These are phyloP conservation scores for Prunella fulvescens DNA, from an alignment of 2,113 vertebrate genomes.

Conservation along the genomic window DNA sequence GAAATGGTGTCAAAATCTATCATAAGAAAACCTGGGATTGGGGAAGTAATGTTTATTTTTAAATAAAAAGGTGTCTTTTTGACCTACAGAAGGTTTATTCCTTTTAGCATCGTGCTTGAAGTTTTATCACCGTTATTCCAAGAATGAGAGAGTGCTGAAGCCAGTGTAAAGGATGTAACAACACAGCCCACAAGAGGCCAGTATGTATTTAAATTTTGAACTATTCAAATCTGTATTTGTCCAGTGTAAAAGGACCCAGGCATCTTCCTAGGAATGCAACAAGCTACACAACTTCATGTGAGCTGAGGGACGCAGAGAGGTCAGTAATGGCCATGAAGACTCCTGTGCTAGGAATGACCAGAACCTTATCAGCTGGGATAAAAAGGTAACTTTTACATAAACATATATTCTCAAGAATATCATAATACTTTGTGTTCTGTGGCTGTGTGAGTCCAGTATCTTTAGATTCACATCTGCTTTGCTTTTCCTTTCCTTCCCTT, in stretches of 20 bases:
- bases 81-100: background rate
- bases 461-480: background rate
- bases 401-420: background rate
- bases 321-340: background rate
- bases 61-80: background rate
- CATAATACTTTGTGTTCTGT: background rate
- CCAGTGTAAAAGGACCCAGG: background rate
- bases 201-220: slow-evolving; percentile 12
- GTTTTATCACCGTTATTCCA: background rate
- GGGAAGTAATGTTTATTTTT: background rate
- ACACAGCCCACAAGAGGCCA: slow-evolving; percentile 36
- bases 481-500: background rate
- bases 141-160: background rate
- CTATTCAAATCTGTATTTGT: background rate
- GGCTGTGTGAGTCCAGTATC: background rate
- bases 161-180: background rate
- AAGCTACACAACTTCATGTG: background rate
- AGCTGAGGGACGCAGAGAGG: background rate
- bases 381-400: background rate
- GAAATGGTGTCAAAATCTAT: background rate
- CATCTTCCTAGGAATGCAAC: background rate
- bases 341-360: background rate
- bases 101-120: background rate
- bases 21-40: background rate
- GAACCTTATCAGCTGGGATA: background rate